Base-by-base conservation (phyloP, 2,797 vertebrate genomes). In the Brotula barbata region DNA sequence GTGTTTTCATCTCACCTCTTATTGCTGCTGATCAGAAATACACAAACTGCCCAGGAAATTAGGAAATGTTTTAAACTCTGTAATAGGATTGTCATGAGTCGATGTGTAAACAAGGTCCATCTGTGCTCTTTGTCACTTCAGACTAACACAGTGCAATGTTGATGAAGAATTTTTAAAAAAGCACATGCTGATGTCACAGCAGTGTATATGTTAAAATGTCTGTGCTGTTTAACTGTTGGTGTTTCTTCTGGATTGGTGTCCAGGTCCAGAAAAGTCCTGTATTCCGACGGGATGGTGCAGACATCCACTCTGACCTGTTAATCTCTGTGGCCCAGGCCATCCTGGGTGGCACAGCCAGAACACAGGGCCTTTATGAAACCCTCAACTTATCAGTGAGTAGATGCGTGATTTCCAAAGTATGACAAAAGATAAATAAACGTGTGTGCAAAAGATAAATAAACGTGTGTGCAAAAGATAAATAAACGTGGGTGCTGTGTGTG, bases 261-360 rank as follows among this genome's bases (percentile, higher is more conserved):
- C 75, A 99, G 97, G 96, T 99, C 60, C 95, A 98, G 71, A 98
- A 92, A 72, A 99, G 97, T 84, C 89, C 94, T 0, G 82, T 94
- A 66, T 99, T 98, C 86, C 91, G 92, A 88, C 93, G 97, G 64
- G 95, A 96, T 0, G 94, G 97, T 0, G 93, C 97, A 16, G 97
- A 99, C 58, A 89, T 99, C 86, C 97, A 99, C 75, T 99, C 97
- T 0, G 94, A 99, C 57, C 90, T 97, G 48, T 80, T 71, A 0
- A 80, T 99, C 69, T 97, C 97, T 0, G 75, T 99, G 75, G 96
- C 96, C 16, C 97, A 99, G 85, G 96, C 97, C 3, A 84, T 99
- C 61, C 92, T 99, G 34, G 97, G 97, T 1, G 97, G 97, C 31
- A 94, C 96, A 0, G 93, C 93, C 54, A 87, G 92, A 49, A 28